A percentile compares a stretch with the other conserved stretches of the same genome.
Evolutionary conservation across 2,888 invertebrate species (phyloP).

Genomic region (Thyatira batis): DNA sequence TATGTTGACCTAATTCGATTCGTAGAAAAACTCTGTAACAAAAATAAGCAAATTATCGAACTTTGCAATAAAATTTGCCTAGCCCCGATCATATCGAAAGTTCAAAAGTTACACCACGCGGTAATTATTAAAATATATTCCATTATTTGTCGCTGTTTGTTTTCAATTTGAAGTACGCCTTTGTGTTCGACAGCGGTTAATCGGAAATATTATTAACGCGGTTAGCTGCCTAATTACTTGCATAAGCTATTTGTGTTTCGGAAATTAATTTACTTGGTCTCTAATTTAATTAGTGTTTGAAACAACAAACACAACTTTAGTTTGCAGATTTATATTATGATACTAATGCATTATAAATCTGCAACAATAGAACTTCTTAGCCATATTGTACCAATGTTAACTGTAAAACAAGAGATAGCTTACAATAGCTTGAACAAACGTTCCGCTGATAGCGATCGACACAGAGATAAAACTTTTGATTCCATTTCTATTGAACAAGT

Average conservation of each 20-base stretch:
- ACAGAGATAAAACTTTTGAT: slow-evolving; percentile 45
- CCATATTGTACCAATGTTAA: slow-evolving; percentile 40
- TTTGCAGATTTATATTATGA: neutral
- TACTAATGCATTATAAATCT: slow-evolving; percentile 16
- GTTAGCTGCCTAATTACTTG: slow-evolving; percentile 31
- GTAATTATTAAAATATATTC: neutral
- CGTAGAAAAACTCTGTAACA: too few species aligned
- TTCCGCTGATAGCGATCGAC: slow-evolving; percentile 47
- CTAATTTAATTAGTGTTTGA: too few species aligned
- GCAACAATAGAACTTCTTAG: slow-evolving; percentile 26
- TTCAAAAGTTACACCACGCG: too few species aligned
- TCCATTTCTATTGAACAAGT: slow-evolving; percentile 36
- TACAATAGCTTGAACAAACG: slow-evolving; percentile 43
- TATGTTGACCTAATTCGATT: too few species aligned
- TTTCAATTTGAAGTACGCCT: slow-evolving; percentile 24
- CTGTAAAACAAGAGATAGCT: slow-evolving; percentile 37
- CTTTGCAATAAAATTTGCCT: too few species aligned
- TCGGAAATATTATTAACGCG: slow-evolving; percentile 27
- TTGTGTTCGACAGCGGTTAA: slow-evolving; percentile 32
- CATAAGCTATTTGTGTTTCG: slow-evolving; percentile 19
- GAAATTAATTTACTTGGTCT: slow-evolving; percentile 4
- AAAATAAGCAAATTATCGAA: too few species aligned
- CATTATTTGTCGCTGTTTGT: slow-evolving; percentile 10
- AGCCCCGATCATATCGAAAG: too few species aligned
- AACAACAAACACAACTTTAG: too few species aligned